Evolutionary conservation across 1,140 invertebrate genomes (phyloP).

Genomic region (Pseudachorutes palmiensis): DNA sequence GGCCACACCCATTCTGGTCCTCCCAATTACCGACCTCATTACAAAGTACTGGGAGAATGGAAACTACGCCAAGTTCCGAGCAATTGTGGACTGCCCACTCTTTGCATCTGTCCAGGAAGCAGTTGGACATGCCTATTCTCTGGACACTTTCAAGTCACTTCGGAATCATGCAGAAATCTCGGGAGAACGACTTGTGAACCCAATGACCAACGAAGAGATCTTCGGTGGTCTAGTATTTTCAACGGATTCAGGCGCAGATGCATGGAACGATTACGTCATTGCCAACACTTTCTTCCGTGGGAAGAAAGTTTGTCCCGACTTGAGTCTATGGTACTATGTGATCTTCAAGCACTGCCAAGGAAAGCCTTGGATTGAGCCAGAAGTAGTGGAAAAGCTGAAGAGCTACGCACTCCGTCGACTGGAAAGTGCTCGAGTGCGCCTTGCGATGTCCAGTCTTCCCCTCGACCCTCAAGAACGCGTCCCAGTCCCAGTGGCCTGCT

Average conservation of each 20-base stretch:
- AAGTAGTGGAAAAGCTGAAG: slow-evolving; percentile 2
- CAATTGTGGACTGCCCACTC: slow-evolving; percentile 14
- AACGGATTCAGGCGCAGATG: not conserved
- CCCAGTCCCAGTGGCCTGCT: slow-evolving; percentile 16
- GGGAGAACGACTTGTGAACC: slow-evolving; percentile 1
- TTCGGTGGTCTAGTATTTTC: slow-evolving; percentile 15
- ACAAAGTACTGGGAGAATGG: slow-evolving; percentile 16
- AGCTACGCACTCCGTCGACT: slow-evolving; percentile 16
- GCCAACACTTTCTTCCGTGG: slow-evolving; percentile 15
- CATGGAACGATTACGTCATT: slow-evolving; percentile 21
- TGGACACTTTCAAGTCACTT: slow-evolving; percentile 15
- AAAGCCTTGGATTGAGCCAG: not conserved
- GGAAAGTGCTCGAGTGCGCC: not conserved
- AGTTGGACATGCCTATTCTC: slow-evolving; percentile 15
- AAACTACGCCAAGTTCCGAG: slow-evolving; percentile 20
- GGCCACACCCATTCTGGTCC: slow-evolving; percentile 10
- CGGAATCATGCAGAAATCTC: not conserved
- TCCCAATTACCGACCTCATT: slow-evolving; percentile 16
- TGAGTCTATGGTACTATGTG: slow-evolving; percentile 16
- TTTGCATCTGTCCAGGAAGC: not conserved
- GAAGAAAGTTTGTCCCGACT: slow-evolving; percentile 10
- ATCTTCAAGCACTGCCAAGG: slow-evolving; percentile 13
- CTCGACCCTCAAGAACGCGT: slow-evolving; percentile 19
- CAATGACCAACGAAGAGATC: slow-evolving; percentile 13
- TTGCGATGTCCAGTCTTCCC: slow-evolving; percentile 12